These are phyloP conservation scores for Mythimna loreyi DNA, from an alignment of 2,888 invertebrate genomes.

Conservation along the genomic window DNA sequence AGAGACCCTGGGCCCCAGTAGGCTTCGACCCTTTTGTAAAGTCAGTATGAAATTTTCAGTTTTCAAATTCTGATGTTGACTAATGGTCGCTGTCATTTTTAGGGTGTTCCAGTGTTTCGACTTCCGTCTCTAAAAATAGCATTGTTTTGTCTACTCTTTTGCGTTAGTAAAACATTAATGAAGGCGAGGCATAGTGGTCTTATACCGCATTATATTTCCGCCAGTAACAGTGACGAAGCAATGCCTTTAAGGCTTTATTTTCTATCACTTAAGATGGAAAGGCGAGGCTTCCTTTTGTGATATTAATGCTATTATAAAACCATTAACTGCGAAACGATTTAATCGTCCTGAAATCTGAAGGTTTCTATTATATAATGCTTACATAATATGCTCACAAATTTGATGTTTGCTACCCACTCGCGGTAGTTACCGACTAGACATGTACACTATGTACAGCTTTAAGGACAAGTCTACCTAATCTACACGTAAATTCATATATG, in stretches of 20 bases:
- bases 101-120: neutral
- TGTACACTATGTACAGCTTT: neutral
- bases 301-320: constrained; percentile 44
- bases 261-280: constrained; percentile 31
- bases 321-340: constrained; percentile 40
- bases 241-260: constrained; percentile 7
- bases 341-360: constrained; percentile 7
- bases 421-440: neutral
- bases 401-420: neutral
- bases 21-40: too few relatives aligned
- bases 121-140: neutral
- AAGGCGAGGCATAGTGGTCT: constrained; percentile 3
- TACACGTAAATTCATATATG: neutral
- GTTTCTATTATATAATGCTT: constrained; percentile 21
- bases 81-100: neutral
- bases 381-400: neutral
- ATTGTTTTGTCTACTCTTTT: neutral
- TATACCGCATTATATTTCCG: constrained; percentile 19
- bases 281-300: constrained; percentile 32
- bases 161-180: neutral
- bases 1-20: too few relatives aligned
- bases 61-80: neutral
- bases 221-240: constrained; percentile 38
- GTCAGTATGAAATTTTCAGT: too few relatives aligned
- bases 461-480: neutral